Conservation (phyloP, 2,113 vertebrate genomes). For the Zeus faber region DNA sequence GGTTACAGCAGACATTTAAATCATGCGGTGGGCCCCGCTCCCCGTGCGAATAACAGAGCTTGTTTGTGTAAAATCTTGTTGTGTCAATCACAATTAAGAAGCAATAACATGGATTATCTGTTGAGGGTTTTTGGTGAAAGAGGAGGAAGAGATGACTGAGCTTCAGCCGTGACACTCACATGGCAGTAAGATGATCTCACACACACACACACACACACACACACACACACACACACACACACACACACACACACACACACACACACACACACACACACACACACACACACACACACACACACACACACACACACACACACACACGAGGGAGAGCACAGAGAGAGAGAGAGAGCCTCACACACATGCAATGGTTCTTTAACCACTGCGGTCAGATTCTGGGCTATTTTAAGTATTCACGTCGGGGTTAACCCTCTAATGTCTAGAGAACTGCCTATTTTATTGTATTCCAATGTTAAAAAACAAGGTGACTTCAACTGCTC, state of each 20-base stretch:
- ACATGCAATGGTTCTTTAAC: constrained; percentile 27
- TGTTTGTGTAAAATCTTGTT: constrained; percentile 10
- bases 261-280: constrained; percentile 20
- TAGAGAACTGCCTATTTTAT: background rate
- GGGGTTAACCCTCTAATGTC: background rate
- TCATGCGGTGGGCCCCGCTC: constrained; percentile 2
- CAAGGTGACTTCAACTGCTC: background rate
- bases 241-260: constrained; percentile 31
- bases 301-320: constrained; percentile 28
- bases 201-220: constrained; percentile 17
- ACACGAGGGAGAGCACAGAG: background rate
- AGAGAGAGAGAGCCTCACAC: no score
- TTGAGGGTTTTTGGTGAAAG: constrained; percentile 36
- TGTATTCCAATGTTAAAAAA: background rate
- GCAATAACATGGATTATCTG: constrained; percentile 51
- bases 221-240: no score
- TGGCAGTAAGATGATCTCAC: constrained; percentile 53
- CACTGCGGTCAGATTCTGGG: constrained; percentile 15
- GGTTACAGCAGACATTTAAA: constrained; percentile 14
- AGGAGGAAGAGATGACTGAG: constrained; percentile 49
- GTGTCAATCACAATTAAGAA: constrained; percentile 51
- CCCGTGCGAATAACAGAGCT: constrained; percentile 1
- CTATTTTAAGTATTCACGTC: constrained; percentile 31
- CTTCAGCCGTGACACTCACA: constrained; percentile 52
- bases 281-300: constrained; percentile 24